These are phyloP conservation scores for Cochlearius cochlearius DNA, from an alignment of 2,113 vertebrate species.

Conservation along the genomic window DNA sequence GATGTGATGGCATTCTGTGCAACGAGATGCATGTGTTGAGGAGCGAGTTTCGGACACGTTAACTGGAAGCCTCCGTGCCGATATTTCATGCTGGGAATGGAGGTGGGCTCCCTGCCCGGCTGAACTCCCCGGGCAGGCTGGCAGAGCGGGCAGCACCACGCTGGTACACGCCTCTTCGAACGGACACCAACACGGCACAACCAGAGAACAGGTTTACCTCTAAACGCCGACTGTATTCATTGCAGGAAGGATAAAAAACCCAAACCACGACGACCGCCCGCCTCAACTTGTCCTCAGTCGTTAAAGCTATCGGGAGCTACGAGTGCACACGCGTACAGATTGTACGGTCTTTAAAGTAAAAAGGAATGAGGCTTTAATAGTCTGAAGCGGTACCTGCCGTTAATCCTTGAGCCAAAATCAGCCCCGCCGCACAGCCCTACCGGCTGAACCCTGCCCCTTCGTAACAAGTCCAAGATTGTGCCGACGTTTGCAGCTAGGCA, in stretches of 20 bases:
- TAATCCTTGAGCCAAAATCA: not conserved
- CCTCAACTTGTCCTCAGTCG: not conserved
- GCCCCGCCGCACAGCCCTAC: not conserved
- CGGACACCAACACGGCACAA: not conserved
- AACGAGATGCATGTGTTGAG: not conserved
- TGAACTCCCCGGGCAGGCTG: not conserved
- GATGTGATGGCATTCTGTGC: no score
- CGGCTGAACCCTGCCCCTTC: rapidly evolving
- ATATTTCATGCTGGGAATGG: not conserved
- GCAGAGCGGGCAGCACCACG: not conserved
- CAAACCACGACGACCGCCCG: no score
- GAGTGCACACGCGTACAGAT: not conserved
- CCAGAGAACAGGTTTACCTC: not conserved
- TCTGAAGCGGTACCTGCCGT: not conserved
- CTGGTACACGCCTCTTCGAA: not conserved
- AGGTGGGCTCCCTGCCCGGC: not conserved
- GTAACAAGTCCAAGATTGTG: not conserved
- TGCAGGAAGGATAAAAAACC: not conserved
- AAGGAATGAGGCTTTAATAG: not conserved
- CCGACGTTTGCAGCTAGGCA: not conserved
- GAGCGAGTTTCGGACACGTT: not conserved
- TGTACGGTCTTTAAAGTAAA: not conserved
- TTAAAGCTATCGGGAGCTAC: not conserved
- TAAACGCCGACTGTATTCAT: no score
- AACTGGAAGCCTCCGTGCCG: not conserved